phyloP scores from a whole-genome alignment of 1,140 invertebrate genomes.

The Leptoteleia sp. region DNA sequence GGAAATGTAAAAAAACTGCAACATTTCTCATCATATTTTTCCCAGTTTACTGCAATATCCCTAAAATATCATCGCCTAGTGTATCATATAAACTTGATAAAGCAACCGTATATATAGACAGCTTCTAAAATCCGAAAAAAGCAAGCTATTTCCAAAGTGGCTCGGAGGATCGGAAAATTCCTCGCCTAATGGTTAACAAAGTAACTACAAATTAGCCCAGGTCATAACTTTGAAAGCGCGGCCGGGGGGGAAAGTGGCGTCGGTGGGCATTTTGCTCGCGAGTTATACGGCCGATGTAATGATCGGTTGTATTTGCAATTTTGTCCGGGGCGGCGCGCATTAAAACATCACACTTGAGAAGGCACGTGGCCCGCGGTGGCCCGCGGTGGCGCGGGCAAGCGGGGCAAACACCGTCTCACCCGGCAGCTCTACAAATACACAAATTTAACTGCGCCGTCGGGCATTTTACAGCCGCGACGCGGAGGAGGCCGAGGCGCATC shows the following conservation, averaged over 20 bases:
- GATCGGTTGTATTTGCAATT: constrained; percentile 40
- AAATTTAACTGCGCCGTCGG: constrained; percentile 70
- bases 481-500: constrained; percentile 39
- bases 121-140: constrained; percentile 6
- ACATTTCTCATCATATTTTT: too few species aligned
- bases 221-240: constrained; percentile 10
- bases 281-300: constrained; percentile 48
- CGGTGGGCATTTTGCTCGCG: constrained; percentile 7
- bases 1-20: too few species aligned
- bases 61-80: too few species aligned
- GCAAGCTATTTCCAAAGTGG: too few species aligned
- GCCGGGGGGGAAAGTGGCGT: constrained; percentile 14
- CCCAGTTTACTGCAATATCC: too few species aligned
- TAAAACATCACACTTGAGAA: constrained; percentile 48
- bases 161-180: constrained; percentile 16
- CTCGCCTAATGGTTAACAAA: constrained; percentile 18
- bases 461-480: constrained; percentile 70
- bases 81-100: too few species aligned
- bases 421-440: constrained; percentile 70
- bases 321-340: constrained; percentile 25
- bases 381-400: too few species aligned
- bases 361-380: constrained; percentile 38
- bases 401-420: too few species aligned
- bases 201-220: constrained; percentile 33
- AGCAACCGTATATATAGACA: too few species aligned